Conservation (phyloP, 2,888 invertebrate genomes). For the Nebria salina region DNA sequence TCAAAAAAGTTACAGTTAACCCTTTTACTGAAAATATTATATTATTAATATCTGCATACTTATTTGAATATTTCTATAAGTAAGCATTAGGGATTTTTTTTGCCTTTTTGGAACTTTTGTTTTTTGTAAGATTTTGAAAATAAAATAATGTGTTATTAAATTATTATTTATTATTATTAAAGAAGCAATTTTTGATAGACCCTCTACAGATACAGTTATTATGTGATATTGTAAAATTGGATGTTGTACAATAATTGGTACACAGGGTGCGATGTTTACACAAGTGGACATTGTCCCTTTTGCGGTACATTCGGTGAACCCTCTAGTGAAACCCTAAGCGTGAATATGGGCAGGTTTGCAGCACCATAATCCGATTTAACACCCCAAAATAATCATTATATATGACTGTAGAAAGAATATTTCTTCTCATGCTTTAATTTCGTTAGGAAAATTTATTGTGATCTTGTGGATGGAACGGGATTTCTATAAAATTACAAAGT, state of each 20-base stretch:
- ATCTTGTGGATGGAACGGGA: not conserved
- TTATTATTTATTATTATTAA: too few relatives aligned
- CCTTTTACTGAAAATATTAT: not conserved
- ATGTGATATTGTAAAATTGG: too few relatives aligned
- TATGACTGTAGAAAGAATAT: slow-evolving; percentile 16
- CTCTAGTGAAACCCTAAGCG: not conserved
- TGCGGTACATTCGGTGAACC: not conserved
- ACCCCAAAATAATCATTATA: slow-evolving; percentile 43
- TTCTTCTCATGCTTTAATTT: slow-evolving; percentile 35
- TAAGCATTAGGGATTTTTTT: too few relatives aligned
- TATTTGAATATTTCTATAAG: too few relatives aligned
- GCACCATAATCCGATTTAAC: slow-evolving; percentile 45
- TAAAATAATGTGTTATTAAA: too few relatives aligned
- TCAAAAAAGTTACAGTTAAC: not conserved
- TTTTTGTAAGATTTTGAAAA: too few relatives aligned
- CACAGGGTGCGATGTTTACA: slow-evolving; percentile 28
- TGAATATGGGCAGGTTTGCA: slow-evolving; percentile 35
- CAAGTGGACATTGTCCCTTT: slow-evolving; percentile 38
- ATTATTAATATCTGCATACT: not conserved
- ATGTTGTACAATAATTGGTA: slow-evolving; percentile 35
- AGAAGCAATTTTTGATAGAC: too few relatives aligned
- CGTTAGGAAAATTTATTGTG: slow-evolving; percentile 40
- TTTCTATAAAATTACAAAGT: too few relatives aligned
- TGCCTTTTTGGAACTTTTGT: too few relatives aligned
- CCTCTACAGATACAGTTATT: too few relatives aligned